These are phyloP conservation scores for Phocides pigmalion DNA, from an alignment of 1,140 invertebrate species.

Conservation along the genomic window DNA sequence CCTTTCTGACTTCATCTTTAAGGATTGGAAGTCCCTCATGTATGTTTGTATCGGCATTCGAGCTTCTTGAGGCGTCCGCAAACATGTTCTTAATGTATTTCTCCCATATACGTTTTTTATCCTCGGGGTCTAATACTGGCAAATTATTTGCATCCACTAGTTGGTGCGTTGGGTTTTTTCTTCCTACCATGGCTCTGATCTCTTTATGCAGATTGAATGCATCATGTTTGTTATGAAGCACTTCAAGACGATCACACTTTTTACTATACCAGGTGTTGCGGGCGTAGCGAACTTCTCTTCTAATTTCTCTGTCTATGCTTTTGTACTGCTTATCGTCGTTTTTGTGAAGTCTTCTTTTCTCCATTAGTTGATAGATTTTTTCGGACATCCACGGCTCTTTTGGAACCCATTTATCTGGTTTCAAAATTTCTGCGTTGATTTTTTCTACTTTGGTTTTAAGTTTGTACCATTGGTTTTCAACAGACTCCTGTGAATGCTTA, in stretches of 20 bases:
- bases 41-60: not conserved
- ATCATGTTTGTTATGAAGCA: constrained; percentile 36
- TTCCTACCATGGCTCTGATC: constrained; percentile 25
- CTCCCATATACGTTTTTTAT: constrained; percentile 30
- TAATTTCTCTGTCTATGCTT: constrained; percentile 37
- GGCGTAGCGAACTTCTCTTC: constrained; percentile 32
- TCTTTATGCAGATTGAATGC: constrained; percentile 41
- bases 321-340: constrained; percentile 16
- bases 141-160: constrained; percentile 5
- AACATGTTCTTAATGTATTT: constrained; percentile 27
- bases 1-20: constrained; percentile 24
- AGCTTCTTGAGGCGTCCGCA: constrained; percentile 18
- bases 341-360: constrained; percentile 40
- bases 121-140: not conserved
- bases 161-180: constrained; percentile 12
- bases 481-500: too few species aligned
- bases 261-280: constrained; percentile 28
- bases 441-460: too few species aligned
- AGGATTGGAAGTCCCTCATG: constrained; percentile 26
- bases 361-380: constrained; percentile 46
- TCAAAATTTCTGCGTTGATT: too few species aligned
- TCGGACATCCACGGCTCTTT: constrained; percentile 45
- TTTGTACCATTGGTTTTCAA: too few species aligned
- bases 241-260: constrained; percentile 36
- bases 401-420: not conserved